Percentiles rank a stretch among this genome's conserved stretches.
Evolutionary conservation across 2,888 invertebrate genomes (phyloP).

Genomic region (Drosophila kanekoi): DNA sequence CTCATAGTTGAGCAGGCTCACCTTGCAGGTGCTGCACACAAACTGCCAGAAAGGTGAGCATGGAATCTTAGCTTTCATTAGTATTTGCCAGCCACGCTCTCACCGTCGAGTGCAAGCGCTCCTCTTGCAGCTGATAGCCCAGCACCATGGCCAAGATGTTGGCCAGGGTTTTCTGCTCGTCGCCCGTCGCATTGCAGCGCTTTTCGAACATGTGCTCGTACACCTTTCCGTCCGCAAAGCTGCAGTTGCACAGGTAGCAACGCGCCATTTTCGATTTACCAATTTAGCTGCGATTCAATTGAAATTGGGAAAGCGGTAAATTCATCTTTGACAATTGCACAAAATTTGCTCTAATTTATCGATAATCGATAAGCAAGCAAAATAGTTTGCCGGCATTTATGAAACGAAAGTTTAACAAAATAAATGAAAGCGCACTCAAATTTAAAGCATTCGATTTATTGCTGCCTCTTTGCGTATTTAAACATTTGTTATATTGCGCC

Average conservation of each 20-base stretch:
- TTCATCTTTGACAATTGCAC: neutral
- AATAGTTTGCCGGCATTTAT: neutral
- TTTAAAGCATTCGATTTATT: no score
- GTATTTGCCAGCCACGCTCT: neutral
- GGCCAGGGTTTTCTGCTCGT: conserved; percentile 17
- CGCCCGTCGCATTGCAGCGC: conserved; percentile 22
- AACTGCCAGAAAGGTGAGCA: conserved; percentile 36
- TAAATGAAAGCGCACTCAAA: no score
- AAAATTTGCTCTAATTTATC: neutral
- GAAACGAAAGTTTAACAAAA: neutral
- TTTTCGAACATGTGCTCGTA: conserved; percentile 44
- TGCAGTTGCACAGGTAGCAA: conserved; percentile 41
- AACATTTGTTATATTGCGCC: neutral
- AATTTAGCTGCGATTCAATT: neutral
- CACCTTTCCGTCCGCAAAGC: conserved; percentile 20
- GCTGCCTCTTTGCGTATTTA: neutral
- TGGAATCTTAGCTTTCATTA: neutral
- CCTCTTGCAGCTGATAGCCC: conserved; percentile 6
- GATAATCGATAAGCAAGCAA: neutral
- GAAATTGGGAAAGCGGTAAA: no score
- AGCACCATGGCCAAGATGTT: conserved; percentile 22
- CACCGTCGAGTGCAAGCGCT: conserved; percentile 37
- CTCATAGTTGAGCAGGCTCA: conserved; percentile 61
- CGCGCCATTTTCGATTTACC: neutral
- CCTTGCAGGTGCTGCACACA: conserved; percentile 67